Evolutionary conservation across 2,797 vertebrate species (phyloP).

Genomic region (Clarias pachynema): DNA sequence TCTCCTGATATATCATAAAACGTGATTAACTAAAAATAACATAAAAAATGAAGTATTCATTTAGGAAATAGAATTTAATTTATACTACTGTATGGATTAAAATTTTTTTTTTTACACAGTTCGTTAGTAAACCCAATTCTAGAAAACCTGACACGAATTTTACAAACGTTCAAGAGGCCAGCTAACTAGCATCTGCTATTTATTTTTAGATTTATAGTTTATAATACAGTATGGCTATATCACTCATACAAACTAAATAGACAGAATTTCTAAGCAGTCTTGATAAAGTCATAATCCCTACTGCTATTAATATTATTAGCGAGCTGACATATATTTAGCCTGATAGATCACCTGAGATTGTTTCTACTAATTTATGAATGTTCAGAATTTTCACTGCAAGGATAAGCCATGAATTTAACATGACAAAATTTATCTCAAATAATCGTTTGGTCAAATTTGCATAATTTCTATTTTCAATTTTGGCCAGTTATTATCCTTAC

Average conservation of each 20-base stretch:
- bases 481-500: not conserved
- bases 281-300: not conserved
- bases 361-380: not conserved
- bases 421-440: not conserved
- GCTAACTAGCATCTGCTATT: not conserved
- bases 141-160: not conserved
- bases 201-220: not conserved
- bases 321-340: too few species aligned
- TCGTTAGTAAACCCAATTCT: too few species aligned
- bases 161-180: not conserved
- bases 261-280: not conserved
- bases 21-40: not conserved
- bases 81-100: not conserved
- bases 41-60: not conserved
- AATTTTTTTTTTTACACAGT: not conserved
- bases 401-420: not conserved
- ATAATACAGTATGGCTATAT: not conserved
- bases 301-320: not conserved
- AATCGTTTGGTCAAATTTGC: not conserved
- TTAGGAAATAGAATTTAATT: not conserved
- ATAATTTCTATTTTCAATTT: not conserved
- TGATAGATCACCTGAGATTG: not conserved
- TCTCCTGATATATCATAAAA: not conserved
- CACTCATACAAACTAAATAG: not conserved
- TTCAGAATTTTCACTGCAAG: not conserved